Evolutionary conservation across 2,888 invertebrate species (phyloP).

Genomic region (Drosophila vallismaia): DNA sequence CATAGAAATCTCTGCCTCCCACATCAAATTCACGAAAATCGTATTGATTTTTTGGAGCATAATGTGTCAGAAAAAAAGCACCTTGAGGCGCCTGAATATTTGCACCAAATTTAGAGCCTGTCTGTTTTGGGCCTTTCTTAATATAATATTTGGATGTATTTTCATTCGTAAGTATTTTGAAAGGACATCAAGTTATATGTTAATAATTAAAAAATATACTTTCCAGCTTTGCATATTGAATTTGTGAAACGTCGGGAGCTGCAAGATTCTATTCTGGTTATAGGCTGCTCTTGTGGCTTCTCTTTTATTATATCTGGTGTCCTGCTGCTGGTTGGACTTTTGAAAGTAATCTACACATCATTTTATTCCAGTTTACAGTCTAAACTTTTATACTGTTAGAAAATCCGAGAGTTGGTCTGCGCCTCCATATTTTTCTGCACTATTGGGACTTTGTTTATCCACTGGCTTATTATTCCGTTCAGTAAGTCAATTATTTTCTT

Average conservation of each 20-base stretch:
- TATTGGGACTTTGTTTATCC: conserved; percentile 14
- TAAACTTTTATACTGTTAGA: background rate
- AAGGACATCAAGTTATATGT: background rate
- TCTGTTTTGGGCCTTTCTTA: conserved; percentile 18
- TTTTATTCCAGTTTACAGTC: no score
- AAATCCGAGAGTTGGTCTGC: conserved; percentile 1
- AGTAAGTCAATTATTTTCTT: conserved; percentile 3
- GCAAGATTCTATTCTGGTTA: background rate
- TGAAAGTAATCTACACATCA: conserved; percentile 1
- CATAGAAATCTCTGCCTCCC: background rate
- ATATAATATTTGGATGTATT: background rate
- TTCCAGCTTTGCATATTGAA: background rate
- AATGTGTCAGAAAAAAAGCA: conserved; percentile 8
- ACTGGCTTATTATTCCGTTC: conserved; percentile 26
- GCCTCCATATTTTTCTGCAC: conserved; percentile 7
- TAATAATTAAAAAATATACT: background rate
- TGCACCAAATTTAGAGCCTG: conserved; percentile 13
- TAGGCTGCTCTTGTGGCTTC: conserved; percentile 10
- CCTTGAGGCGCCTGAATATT: background rate
- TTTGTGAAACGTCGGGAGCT: background rate
- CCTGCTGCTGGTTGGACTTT: conserved; percentile 6
- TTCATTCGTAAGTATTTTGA: conserved; percentile 13
- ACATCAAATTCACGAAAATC: background rate
- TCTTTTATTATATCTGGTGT: conserved; percentile 7
- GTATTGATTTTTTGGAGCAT: background rate